phyloP scores from a whole-genome alignment of 2,888 invertebrate species.

The Plusia festucae region DNA sequence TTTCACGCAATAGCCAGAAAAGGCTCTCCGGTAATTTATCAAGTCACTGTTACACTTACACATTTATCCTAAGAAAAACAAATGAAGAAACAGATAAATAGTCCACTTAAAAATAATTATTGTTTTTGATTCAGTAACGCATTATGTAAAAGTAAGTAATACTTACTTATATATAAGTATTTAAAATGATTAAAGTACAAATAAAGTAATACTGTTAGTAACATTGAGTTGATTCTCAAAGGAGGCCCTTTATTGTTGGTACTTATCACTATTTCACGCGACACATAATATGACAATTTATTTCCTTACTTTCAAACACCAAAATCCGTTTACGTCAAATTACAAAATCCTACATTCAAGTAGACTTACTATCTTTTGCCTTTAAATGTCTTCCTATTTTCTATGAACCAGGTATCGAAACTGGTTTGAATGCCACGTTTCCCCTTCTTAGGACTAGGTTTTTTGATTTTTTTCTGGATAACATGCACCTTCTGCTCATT shows the following conservation, averaged over 20 bases:
- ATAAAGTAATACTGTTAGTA: not conserved
- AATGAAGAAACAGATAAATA: not conserved
- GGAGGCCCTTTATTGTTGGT: not conserved
- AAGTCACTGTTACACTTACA: not conserved
- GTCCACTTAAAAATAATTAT: not conserved
- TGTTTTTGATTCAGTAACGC: not conserved
- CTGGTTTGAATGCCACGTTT: constrained; percentile 1
- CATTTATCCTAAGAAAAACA: not conserved
- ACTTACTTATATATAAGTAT: not conserved
- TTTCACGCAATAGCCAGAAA: too few relatives aligned
- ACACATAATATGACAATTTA: not conserved
- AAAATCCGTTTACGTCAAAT: not conserved
- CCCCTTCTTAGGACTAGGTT: constrained; percentile 28
- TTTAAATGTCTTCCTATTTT: not conserved
- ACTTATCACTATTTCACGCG: not conserved
- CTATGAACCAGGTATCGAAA: not conserved
- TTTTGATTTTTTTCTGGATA: constrained; percentile 42
- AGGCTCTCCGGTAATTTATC: not conserved
- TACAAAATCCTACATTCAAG: not conserved
- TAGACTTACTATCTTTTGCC: constrained; percentile 10
- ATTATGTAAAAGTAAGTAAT: not conserved
- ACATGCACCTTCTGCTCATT: constrained; percentile 10
- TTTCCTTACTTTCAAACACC: not conserved
- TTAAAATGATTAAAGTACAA: not conserved
- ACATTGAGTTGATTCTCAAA: not conserved